Evolutionary conservation across 2,113 vertebrate genomes (phyloP), one percentile per base, ranked within the genome.

Genomic region (Petromus typicus): DNA sequence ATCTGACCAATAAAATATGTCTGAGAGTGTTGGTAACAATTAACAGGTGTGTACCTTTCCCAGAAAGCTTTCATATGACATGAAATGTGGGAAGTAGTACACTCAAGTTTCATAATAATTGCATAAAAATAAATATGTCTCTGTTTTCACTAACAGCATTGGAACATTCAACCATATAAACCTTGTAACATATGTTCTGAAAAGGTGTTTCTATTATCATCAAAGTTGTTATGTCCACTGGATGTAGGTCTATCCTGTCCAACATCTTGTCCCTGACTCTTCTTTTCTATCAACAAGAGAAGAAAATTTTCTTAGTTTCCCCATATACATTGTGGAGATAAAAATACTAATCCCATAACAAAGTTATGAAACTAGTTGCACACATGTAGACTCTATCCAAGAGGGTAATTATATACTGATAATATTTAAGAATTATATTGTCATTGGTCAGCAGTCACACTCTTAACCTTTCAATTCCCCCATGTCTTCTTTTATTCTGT

Each of bases 1-100:
- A 56, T 69, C 79, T 94, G 89, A 97, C 78, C 93, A 81, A 95
- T 98, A 98, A 98, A 98, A 98, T 91, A 89, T 97, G 97, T 97
- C 95, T 85, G 87, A 97, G 97, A 97, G 98, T 98, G 98, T 98
- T 98, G 97, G 97, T 98, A 98, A 98, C 98, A 98, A 98, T 98
- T 97, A 98, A 95, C 98, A 98, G 98, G 98, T 98, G 98, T 91
- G 93, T 94, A 92, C 95, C 90, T 95, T 98, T 95, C 93, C 89
- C 96, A 66, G 90, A 93, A 98, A 96, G 59, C 89, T 98, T 98
- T 97, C 93, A 92, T 96, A 97, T 96, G 95, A 95, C 64, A 95
- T 78, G 64, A 94, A 96, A 97, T 97, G 97, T 97, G 97, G 97
- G 91, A 97, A 91, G n/a, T 93, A 78, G 43, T 91, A 86, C 85